Evolutionary conservation across 1,140 invertebrate species (phyloP).

Genomic region (Ceratosolen fusciceps): DNA sequence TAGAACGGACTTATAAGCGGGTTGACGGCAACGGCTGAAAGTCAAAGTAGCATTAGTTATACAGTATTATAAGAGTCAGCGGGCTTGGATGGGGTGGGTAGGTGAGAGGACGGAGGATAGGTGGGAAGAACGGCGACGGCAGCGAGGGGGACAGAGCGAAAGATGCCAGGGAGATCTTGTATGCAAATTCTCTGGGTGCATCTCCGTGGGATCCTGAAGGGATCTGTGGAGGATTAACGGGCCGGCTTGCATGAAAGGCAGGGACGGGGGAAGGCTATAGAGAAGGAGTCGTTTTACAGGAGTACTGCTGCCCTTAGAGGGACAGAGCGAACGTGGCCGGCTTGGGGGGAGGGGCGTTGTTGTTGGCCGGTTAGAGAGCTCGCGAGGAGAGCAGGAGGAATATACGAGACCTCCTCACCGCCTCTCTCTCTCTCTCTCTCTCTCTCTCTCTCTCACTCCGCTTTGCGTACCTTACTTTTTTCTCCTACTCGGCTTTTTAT

Average conservation of each 20-base stretch:
- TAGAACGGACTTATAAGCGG: conserved; percentile 58
- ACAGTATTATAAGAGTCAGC: conserved; percentile 25
- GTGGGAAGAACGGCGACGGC: conserved; percentile 54
- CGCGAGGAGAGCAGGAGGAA: conserved; percentile 34
- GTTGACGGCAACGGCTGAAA: conserved; percentile 54
- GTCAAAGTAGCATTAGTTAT: conserved; percentile 35
- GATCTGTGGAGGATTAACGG: conserved; percentile 71
- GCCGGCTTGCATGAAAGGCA: conserved; percentile 70
- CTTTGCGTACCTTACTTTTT: conserved; percentile 21
- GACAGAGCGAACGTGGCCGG: conserved; percentile 19
- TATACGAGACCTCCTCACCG: conserved; percentile 35
- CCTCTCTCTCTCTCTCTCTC: conserved; percentile 9
- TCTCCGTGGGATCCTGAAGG: conserved; percentile 71
- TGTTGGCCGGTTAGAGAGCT: conserved; percentile 34
- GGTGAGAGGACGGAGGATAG: conserved; percentile 42
- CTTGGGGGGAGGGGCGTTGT: too few species aligned
- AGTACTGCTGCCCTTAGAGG: conserved; percentile 42
- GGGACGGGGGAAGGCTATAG: conserved; percentile 28
- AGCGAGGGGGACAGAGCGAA: conserved; percentile 50
- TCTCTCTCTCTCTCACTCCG: conserved; percentile 15
- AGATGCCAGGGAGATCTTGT: conserved; percentile 70
- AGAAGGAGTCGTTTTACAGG: conserved; percentile 43
- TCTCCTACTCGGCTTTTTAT: conserved; percentile 26
- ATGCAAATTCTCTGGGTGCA: conserved; percentile 72
- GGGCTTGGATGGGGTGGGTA: background rate